Evolutionary conservation across 92 coral and sea anemone species (phyloP).

Genomic region (Pocillopora meandrina): DNA sequence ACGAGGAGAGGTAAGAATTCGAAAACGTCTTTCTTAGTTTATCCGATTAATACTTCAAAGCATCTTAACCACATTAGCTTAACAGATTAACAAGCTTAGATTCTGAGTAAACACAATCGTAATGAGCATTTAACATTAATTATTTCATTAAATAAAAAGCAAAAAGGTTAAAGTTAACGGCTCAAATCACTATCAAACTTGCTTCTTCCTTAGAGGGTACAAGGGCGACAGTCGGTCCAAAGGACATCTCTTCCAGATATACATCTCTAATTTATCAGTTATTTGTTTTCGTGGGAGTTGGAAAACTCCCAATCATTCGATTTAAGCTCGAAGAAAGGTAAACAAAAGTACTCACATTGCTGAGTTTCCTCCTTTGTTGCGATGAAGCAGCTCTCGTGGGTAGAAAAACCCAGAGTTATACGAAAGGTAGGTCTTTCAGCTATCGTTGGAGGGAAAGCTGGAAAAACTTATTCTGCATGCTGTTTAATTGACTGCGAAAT

Average conservation of each 20-base stretch:
- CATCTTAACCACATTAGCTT: not conserved
- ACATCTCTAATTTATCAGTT: not conserved
- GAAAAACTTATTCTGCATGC: not conserved
- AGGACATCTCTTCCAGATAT: not conserved
- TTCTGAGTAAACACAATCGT: not conserved
- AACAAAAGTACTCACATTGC: not conserved
- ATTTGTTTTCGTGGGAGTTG: slow-evolving; percentile 9
- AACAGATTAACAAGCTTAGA: not conserved
- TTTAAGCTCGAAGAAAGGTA: not conserved
- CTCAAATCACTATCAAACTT: not conserved
- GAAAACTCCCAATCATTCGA: not conserved
- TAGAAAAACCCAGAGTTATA: not conserved
- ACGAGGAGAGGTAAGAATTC: too few species aligned
- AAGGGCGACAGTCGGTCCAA: not conserved
- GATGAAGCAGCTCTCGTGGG: not conserved
- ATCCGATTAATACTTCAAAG: too few species aligned
- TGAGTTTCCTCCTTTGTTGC: not conserved
- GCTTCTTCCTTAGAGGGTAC: not conserved
- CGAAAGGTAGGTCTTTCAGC: not conserved
- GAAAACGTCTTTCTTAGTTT: too few species aligned
- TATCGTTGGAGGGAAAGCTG: not conserved
- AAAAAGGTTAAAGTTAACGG: not conserved
- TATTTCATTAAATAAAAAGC: not conserved
- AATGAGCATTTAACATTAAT: not conserved
- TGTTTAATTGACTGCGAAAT: not conserved